Percentiles rank a stretch among this genome's conserved stretches.
These are phyloP conservation scores for Cyclura pinguis DNA, from an alignment of 2,797 vertebrate genomes.

Conservation along the genomic window DNA sequence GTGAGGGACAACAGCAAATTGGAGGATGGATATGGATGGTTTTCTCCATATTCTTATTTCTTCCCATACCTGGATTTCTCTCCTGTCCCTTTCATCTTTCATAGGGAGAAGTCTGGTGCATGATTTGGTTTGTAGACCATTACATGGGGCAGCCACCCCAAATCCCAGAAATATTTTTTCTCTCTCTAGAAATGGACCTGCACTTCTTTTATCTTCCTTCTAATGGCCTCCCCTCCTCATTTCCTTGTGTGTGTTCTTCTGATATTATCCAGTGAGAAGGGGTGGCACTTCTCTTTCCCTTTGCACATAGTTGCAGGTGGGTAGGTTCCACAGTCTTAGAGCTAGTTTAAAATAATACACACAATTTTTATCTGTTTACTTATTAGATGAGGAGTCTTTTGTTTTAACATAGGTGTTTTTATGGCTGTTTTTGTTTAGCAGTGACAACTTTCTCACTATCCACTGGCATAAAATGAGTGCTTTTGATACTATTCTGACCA, in stretches of 20 bases:
- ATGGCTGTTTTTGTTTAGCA: background rate
- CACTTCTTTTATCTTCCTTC: background rate
- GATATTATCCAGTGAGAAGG: too few species aligned
- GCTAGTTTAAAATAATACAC: too few species aligned
- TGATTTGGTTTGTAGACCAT: background rate
- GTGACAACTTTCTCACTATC: conserved; percentile 24
- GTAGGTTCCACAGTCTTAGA: too few species aligned
- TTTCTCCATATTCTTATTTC: too few species aligned
- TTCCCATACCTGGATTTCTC: too few species aligned
- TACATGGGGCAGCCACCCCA: background rate
- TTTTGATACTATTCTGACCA: background rate
- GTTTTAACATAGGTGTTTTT: background rate
- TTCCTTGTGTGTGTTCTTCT: background rate
- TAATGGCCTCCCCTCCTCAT: background rate
- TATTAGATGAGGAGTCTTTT: background rate
- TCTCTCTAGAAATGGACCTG: background rate
- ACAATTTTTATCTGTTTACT: too few species aligned
- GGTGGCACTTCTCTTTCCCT: too few species aligned
- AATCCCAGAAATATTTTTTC: background rate
- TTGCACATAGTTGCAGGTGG: too few species aligned
- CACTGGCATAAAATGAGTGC: conserved; percentile 11
- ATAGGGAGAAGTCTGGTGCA: background rate
- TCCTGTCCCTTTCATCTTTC: too few species aligned
- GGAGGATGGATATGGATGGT: too few species aligned
- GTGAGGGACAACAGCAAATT: too few species aligned